These are phyloP conservation scores for Creontiades dilutus DNA, from an alignment of 2,888 invertebrate species.

Conservation along the genomic window DNA sequence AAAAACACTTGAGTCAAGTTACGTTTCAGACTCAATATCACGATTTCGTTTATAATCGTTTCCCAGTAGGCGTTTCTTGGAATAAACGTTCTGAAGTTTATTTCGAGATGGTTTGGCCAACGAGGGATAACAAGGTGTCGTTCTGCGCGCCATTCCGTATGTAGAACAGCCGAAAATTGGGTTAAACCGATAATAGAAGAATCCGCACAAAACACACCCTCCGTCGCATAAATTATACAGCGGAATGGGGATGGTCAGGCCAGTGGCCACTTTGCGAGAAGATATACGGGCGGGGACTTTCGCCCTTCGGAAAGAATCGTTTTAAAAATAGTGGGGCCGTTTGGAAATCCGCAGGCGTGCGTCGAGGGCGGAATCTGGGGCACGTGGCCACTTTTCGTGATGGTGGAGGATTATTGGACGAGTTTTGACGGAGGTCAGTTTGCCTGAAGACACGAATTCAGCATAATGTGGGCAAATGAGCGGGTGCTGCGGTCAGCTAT, in stretches of 20 bases:
- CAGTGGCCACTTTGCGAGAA: slow-evolving; percentile 2
- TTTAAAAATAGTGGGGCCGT: slow-evolving; percentile 6
- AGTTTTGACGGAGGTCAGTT: slow-evolving; percentile 27
- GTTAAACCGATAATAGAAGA: slow-evolving; percentile 25
- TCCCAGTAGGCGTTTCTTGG: neutral
- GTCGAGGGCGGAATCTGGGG: slow-evolving; percentile 29
- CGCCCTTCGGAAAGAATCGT: neutral
- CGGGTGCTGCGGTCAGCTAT: too few species aligned
- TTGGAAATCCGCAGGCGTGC: slow-evolving; percentile 20
- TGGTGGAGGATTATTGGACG: neutral
- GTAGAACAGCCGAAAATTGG: neutral
- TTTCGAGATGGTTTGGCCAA: neutral
- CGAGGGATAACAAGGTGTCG: neutral
- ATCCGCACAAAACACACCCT: slow-evolving; percentile 32
- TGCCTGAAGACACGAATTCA: neutral
- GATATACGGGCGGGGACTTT: neutral
- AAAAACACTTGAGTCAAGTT: too few species aligned
- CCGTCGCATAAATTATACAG: neutral
- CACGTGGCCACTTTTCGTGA: neutral
- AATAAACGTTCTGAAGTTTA: neutral
- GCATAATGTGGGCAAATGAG: too few species aligned
- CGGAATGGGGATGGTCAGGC: neutral
- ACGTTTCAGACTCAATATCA: neutral
- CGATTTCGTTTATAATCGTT: neutral
- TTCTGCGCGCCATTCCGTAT: neutral